Evolutionary conservation across 2,888 invertebrate species (phyloP).

Genomic region (Periphyllus acericola): DNA sequence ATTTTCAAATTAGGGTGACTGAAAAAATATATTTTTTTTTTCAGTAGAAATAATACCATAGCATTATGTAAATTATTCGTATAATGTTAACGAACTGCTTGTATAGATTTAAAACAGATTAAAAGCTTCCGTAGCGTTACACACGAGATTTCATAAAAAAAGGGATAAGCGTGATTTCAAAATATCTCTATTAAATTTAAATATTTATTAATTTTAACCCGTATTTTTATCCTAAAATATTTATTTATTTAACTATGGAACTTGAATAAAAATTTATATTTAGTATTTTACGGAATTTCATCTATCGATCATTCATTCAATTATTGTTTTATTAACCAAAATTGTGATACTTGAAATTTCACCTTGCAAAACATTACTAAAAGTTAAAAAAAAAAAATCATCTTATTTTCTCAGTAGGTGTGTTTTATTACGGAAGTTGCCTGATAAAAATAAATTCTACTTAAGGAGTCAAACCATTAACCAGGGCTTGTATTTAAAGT

Average conservation of each 20-base stretch:
- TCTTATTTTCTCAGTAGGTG: neutral
- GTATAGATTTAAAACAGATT: slow-evolving; percentile 56
- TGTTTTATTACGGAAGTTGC: neutral
- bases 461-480: neutral
- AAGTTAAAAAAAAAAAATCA: too few species aligned
- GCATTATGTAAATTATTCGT: slow-evolving; percentile 50
- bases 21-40: neutral
- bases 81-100: slow-evolving; percentile 30
- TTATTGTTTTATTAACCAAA: neutral
- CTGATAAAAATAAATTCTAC: neutral
- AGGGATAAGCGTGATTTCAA: neutral
- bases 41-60: slow-evolving; percentile 40
- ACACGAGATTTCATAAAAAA: slow-evolving; percentile 27
- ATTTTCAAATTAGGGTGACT: slow-evolving; percentile 48
- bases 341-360: neutral
- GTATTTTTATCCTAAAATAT: neutral
- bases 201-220: slow-evolving; percentile 8
- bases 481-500: neutral
- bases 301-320: neutral
- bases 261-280: neutral
- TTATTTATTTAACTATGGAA: neutral
- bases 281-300: neutral
- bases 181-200: slow-evolving; percentile 3
- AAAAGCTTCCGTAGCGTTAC: slow-evolving; percentile 42
- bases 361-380: too few species aligned